Conservation (phyloP, 2,113 vertebrate species). For the Silurus asotus region DNA sequence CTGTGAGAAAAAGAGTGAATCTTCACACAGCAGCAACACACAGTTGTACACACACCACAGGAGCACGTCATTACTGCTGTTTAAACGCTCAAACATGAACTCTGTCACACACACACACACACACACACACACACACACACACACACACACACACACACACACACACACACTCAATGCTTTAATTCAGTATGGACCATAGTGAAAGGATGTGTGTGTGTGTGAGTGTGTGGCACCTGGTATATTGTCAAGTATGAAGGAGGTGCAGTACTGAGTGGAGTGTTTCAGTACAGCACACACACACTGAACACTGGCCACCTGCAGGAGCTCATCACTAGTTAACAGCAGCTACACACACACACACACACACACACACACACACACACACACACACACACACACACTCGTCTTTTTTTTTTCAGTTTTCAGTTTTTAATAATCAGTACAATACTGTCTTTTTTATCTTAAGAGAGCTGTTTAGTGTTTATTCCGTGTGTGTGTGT, state of each 20-base stretch:
- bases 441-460: no score
- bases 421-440: no score
- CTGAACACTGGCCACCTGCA: slow-evolving; percentile 85
- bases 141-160: slow-evolving; percentile 19
- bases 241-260: slow-evolving; percentile 85
- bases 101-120: slow-evolving; percentile 53
- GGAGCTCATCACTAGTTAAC: slow-evolving; percentile 83
- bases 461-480: no score
- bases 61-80: slow-evolving; percentile 77
- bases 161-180: no score
- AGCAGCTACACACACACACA: slow-evolving; percentile 75
- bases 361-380: slow-evolving; percentile 8
- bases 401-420: no score
- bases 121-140: neutral
- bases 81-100: slow-evolving; percentile 79
- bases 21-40: slow-evolving; percentile 83
- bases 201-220: slow-evolving; percentile 21
- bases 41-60: slow-evolving; percentile 87
- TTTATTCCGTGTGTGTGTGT: neutral
- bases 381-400: no score
- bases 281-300: slow-evolving; percentile 83
- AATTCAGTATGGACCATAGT: neutral
- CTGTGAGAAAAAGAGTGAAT: slow-evolving; percentile 89
- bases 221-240: slow-evolving; percentile 78
- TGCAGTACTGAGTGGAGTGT: slow-evolving; percentile 79